These are phyloP conservation scores for Criorhina ranunculi DNA, from an alignment of 2,888 invertebrate species.

Conservation along the genomic window DNA sequence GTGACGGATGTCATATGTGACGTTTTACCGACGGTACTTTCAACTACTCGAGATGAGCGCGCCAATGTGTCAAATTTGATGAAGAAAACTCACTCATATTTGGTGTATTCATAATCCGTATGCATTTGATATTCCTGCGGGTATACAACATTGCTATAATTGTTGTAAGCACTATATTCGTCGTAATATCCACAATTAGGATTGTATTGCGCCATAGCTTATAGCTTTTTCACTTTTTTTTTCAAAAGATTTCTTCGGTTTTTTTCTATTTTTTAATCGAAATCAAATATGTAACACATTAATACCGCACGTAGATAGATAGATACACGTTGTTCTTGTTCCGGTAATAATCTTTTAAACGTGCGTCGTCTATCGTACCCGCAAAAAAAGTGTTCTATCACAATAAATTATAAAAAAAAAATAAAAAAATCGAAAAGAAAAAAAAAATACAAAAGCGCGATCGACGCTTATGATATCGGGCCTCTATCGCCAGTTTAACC, in stretches of 20 bases:
- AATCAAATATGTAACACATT: slow-evolving; percentile 34
- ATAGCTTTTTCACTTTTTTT: neutral
- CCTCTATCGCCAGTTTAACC: slow-evolving; percentile 66
- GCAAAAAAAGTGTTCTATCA: neutral
- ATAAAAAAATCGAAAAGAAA: too few relatives aligned
- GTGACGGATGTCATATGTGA: too few relatives aligned
- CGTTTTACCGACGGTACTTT: too few relatives aligned
- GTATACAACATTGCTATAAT: slow-evolving; percentile 81
- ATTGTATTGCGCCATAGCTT: slow-evolving; percentile 83
- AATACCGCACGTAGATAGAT: neutral
- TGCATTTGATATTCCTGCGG: slow-evolving; percentile 84
- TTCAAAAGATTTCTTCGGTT: neutral
- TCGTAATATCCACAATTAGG: slow-evolving; percentile 84
- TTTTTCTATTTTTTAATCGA: too few relatives aligned
- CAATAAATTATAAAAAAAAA: slow-evolving; percentile 1
- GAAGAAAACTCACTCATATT: slow-evolving; percentile 82
- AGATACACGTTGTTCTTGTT: neutral
- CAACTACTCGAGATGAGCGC: too few relatives aligned
- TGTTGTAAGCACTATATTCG: slow-evolving; percentile 82
- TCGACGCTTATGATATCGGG: slow-evolving; percentile 67
- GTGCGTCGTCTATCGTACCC: slow-evolving; percentile 1
- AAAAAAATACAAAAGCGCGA: slow-evolving; percentile 59
- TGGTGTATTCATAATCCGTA: slow-evolving; percentile 83
- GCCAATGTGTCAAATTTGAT: too few relatives aligned
- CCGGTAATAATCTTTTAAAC: neutral